phyloP scores from a whole-genome alignment of 2,888 invertebrate genomes.

The Dexiosoma caninum region DNA sequence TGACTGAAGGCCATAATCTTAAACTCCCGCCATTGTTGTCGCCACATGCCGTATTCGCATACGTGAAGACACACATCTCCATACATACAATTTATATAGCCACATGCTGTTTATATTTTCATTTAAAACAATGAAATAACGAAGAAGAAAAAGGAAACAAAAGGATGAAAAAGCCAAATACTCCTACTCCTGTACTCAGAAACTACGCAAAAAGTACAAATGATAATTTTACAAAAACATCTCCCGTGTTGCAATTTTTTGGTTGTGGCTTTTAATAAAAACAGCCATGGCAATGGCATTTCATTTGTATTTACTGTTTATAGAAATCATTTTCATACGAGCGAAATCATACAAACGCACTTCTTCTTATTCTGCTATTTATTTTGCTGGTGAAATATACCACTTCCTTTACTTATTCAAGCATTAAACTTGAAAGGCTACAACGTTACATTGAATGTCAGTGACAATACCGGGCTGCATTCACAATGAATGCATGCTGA shows the following conservation, averaged over 20 bases:
- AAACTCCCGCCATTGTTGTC: constrained; percentile 28
- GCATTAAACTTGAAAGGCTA: constrained; percentile 43
- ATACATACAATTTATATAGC: background rate
- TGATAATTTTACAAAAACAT: background rate
- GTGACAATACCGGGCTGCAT: background rate
- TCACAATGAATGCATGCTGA: background rate
- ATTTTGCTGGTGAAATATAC: constrained; percentile 29
- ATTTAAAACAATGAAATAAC: constrained; percentile 46
- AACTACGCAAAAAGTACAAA: background rate
- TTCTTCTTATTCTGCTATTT: background rate
- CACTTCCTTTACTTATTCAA: constrained; percentile 38
- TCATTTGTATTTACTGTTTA: constrained; percentile 38
- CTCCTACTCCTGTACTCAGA: background rate
- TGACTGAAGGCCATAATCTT: constrained; percentile 51
- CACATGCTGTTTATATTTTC: constrained; percentile 22
- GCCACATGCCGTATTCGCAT: background rate
- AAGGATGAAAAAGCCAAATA: background rate
- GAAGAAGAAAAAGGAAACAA: constrained; percentile 3
- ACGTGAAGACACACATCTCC: background rate
- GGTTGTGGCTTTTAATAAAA: background rate
- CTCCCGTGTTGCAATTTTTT: background rate
- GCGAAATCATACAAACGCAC: background rate
- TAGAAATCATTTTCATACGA: constrained; percentile 24
- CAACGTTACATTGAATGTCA: constrained; percentile 22
- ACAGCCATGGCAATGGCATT: constrained; percentile 9